Evolutionary conservation across 2,797 vertebrate genomes (phyloP), one percentile per base, ranked within the genome.

Genomic region (Coregonus sp.): DNA sequence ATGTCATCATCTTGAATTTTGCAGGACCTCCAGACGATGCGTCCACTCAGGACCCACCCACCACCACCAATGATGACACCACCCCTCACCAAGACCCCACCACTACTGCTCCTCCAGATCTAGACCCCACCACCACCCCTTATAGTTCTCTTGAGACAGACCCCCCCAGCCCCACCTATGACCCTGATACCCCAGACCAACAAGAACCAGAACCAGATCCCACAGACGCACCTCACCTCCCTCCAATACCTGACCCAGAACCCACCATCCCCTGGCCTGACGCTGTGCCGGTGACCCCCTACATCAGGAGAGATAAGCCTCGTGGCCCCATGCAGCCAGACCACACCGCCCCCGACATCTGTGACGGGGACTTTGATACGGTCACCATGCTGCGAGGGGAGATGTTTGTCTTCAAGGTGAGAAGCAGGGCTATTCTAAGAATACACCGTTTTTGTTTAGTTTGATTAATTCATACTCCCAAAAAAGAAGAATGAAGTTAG

Each of bases 351-450:
- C 98, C 98, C 0, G 84, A 98, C 88, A 98, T 99, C 90, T 99
- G 98, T 0, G 95, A 98, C 0, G 98, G 98, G 2, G 90, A 97
- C 91, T 99, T 99, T 0, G 96, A 99, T 90, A 96, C 96, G 0
- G 96, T 99, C 86, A 96, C 97, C 0, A 86, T 98, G 91, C 93
- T 99, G 82, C 94, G 98, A 3, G 98, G 98, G 33, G 98, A 99
- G 88, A 99, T 99, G 98, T 99, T 99, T 80, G 96, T 99, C 33
- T 99, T 99, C 85, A 99, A 99, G 97, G 98, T 98, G 87, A 89
- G 86, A 78, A 73, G 40, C 40, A 14, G 2, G n/a, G 54, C 31
- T 33, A 2, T n/a, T 37, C 16, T 69, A 12, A 31, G 63, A 59
- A 18, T 54, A 4, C 16, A 15, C 15, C 0, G 4, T 1, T 5